phyloP scores from a whole-genome alignment of 2,888 invertebrate species.

The Tenthredo mesomela region DNA sequence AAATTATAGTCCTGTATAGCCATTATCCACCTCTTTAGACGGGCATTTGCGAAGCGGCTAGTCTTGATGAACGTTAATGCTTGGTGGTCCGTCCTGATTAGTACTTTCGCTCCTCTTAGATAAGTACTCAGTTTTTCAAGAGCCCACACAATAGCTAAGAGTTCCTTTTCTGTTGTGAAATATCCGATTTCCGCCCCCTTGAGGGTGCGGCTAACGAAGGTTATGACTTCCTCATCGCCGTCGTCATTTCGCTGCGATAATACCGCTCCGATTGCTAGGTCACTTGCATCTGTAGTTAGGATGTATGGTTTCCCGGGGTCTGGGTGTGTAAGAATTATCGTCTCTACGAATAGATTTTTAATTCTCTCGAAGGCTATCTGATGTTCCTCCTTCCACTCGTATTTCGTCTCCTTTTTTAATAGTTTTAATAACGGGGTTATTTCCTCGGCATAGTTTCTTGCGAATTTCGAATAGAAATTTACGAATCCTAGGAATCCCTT shows the following conservation, averaged over 20 bases:
- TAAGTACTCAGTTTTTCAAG: conserved; percentile 64
- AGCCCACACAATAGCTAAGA: conserved; percentile 61
- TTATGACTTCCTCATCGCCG: conserved; percentile 55
- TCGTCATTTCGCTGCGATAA: conserved; percentile 45
- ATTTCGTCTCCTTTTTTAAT: background rate
- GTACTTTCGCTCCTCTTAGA: conserved; percentile 58
- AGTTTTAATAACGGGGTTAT: background rate
- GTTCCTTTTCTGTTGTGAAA: conserved; percentile 63
- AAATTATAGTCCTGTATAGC: conserved; percentile 64
- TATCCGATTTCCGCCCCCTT: conserved; percentile 59
- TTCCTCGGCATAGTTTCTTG: conserved; percentile 24
- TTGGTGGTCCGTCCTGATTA: conserved; percentile 64
- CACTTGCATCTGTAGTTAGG: conserved; percentile 54
- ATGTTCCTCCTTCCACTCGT: conserved; percentile 25
- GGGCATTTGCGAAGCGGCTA: conserved; percentile 61
- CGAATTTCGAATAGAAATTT: conserved; percentile 54
- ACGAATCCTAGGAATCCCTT: too few relatives aligned
- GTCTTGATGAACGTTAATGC: conserved; percentile 62
- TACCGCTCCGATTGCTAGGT: conserved; percentile 53
- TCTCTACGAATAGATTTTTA: conserved; percentile 55
- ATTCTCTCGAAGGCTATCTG: conserved; percentile 53
- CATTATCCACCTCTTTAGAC: conserved; percentile 64
- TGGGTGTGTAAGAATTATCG: conserved; percentile 45
- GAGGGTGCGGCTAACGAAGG: conserved; percentile 44
- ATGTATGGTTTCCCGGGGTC: background rate